Conservation (phyloP, 1,140 invertebrate species). For the Drosophila guanche region DNA sequence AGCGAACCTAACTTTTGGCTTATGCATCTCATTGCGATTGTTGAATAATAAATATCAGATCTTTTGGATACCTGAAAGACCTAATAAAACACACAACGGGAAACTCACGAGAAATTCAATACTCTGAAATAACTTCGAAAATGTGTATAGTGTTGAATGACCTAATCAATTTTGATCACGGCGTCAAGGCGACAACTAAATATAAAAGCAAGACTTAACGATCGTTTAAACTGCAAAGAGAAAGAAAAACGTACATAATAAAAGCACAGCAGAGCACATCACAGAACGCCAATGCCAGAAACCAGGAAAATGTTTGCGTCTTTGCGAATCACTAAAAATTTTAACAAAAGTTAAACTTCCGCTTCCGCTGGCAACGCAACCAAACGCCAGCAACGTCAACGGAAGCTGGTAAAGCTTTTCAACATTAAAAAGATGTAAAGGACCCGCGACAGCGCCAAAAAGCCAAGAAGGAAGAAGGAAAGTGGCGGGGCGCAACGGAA, state of each 20-base stretch:
- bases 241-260: conserved; percentile 18
- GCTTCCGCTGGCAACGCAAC: conserved; percentile 52
- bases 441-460: conserved; percentile 60
- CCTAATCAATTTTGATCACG: too few relatives aligned
- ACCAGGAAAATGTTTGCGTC: conserved; percentile 57
- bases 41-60: neutral
- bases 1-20: too few relatives aligned
- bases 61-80: neutral
- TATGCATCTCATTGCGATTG: too few relatives aligned
- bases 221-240: conserved; percentile 2
- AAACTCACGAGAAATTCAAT: too few relatives aligned
- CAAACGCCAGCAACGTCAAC: conserved; percentile 26
- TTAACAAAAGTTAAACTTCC: conserved; percentile 81
- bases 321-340: conserved; percentile 79
- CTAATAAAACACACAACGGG: neutral
- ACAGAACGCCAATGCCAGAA: conserved; percentile 2
- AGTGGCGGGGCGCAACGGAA: conserved; percentile 38
- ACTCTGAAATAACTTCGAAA: too few relatives aligned
- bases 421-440: conserved; percentile 82
- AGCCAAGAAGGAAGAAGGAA: conserved; percentile 33
- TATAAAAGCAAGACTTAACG: too few relatives aligned
- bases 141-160: too few relatives aligned
- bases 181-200: neutral
- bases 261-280: neutral
- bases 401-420: conserved; percentile 81